These are phyloP conservation scores for Eira barbara DNA, from an alignment of 2,113 vertebrate genomes.

Conservation along the genomic window DNA sequence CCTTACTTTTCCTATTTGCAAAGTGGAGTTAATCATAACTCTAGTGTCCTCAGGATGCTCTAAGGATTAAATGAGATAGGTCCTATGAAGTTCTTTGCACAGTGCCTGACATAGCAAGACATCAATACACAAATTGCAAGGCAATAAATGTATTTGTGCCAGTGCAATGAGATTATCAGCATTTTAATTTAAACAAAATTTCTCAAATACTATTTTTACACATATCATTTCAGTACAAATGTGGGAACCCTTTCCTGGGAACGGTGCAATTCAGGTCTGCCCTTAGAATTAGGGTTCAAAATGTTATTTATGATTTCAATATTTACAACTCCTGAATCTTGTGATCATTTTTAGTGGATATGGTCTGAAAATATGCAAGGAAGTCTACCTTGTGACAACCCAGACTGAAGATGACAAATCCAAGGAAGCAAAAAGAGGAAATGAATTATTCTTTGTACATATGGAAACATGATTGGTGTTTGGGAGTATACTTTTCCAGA, in stretches of 20 bases:
- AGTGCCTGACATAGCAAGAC: neutral
- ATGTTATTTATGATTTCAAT: neutral
- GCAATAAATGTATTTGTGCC: neutral
- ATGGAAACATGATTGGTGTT: constrained; percentile 5
- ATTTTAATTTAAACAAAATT: constrained; percentile 23
- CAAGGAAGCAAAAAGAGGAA: constrained; percentile 35
- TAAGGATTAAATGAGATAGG: neutral
- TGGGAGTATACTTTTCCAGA: constrained; percentile 33
- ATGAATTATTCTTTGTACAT: neutral
- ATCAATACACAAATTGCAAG: neutral
- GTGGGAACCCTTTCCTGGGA: neutral
- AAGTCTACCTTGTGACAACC: constrained; percentile 1
- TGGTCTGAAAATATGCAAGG: neutral
- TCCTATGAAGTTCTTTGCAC: neutral
- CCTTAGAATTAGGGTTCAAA: neutral
- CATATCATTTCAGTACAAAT: neutral
- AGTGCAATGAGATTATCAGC: neutral
- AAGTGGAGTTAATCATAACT: neutral
- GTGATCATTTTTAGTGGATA: neutral
- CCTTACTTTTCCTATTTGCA: neutral
- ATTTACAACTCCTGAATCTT: neutral
- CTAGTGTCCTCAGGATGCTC: neutral
- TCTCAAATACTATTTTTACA: neutral
- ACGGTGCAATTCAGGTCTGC: neutral
- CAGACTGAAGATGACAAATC: constrained; percentile 23